These are phyloP conservation scores for Periphyllus acericola DNA, from an alignment of 2,888 invertebrate species.

Conservation along the genomic window DNA sequence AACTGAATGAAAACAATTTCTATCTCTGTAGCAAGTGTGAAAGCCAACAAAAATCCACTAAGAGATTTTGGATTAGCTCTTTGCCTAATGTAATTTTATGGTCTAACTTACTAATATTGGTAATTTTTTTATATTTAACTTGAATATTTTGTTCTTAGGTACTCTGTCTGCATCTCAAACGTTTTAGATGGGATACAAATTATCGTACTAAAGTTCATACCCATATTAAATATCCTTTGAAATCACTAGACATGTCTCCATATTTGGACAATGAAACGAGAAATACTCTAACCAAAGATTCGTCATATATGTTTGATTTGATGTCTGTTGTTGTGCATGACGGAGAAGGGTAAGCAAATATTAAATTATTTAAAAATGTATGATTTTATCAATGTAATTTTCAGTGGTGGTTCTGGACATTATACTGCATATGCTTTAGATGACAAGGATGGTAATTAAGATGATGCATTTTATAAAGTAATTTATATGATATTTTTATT, in stretches of 20 bases:
- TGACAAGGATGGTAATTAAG: conserved; percentile 71
- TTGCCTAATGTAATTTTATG: conserved; percentile 76
- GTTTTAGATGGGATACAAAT: conserved; percentile 84
- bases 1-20: conserved; percentile 82
- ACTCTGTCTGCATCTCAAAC: conserved; percentile 83
- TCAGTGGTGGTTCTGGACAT: conserved; percentile 83
- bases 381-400: conserved; percentile 64
- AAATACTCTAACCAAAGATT: conserved; percentile 70
- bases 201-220: conserved; percentile 84
- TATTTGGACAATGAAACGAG: conserved; percentile 77
- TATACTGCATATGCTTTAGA: conserved; percentile 86
- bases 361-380: neutral
- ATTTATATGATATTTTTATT: conserved; percentile 11
- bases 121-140: neutral
- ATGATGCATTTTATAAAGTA: conserved; percentile 67
- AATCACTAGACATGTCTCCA: conserved; percentile 80
- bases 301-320: conserved; percentile 78
- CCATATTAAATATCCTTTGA: conserved; percentile 80
- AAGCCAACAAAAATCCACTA: conserved; percentile 83
- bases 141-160: conserved; percentile 69
- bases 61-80: conserved; percentile 84
- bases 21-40: conserved; percentile 85
- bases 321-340: conserved; percentile 85
- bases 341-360: conserved; percentile 75
- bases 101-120: neutral